Base-by-base conservation (phyloP, 2,888 invertebrate species). In the Chymomyza fuscimana region DNA sequence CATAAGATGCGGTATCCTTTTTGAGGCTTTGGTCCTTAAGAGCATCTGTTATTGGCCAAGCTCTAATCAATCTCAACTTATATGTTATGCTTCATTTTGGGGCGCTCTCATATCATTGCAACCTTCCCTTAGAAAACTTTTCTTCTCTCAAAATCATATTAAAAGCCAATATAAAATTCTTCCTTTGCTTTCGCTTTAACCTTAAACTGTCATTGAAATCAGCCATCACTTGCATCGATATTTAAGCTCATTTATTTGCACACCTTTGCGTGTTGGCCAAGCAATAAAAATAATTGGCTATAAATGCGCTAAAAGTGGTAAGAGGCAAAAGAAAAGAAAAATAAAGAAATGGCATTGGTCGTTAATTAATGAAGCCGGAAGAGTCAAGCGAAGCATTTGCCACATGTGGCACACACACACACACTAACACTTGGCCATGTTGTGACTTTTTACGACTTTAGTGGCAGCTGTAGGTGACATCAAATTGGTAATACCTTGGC, bases 271-370 rank as follows among this genome's bases (percentile, higher is more conserved):
- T 69, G 69, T 52, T 67, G 59, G 70, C 52, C 61, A 32, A 58
- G 74, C 80, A 79, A 83, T 83, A 83, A 81, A 83, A 83, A 87
- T 83, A 83, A 83, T 83, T 83, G 88, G 83, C 86, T 72, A 87
- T 83, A 83, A 83, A 87, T 87, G 88, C 80, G 82, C 88, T 71
- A 76, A 71, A 77, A 83, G 82, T 86, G 88, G 87, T 83, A 87
- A 83, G 74, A 10, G 58, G 10, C 25, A 58, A 25, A 58, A 19
- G 58, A 58, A 10, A 5, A 19, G 25, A 19, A 19, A n/a, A 22
- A 54, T 15, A 54, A 22, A 54, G 9, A 16, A 16, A 54, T 46
- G 12, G 71, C 81, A 68, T 75, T 79, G 84, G 40, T 77, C 60
- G 83, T 83, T 83, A 83, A 83, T 83, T 87, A 83, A 83, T 87